Evolutionary conservation across 2,888 invertebrate species (phyloP), one percentile per base, ranked within the genome.

Genomic region (Leptinotarsa rubiginosa): DNA sequence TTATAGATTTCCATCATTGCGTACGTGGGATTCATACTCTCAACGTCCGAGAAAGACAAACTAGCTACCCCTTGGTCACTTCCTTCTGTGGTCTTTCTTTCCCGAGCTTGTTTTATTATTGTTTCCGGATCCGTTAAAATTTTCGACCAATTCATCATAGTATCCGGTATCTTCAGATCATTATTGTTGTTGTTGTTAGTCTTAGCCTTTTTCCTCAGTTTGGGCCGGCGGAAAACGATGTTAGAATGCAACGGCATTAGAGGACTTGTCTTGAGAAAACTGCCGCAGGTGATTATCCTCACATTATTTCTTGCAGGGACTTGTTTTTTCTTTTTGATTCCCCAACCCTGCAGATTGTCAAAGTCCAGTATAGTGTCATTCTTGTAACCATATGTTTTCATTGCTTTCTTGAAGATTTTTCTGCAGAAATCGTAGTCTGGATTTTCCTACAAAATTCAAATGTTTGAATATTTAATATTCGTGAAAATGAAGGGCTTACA

Each of bases 341-440:
- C 65, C 89, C 88, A 86, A 84, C 88, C 68, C 85, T 85, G 70
- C 84, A 80, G 56, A 78, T 86, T 86, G 62, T 87, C 85, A 81
- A 92, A 90, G 83, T 90, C 91, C 41, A 87, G 82, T 47, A 75
- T 75, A 16, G 78, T 74, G 74, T 86, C 84, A 67, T 87, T 80
- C 70, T 85, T 85, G 75, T 85, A 88, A 62, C 91, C 92, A 78
- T 90, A 90, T 73, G 91, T 90, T 62, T 89, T 86, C 54, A 95
- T 88, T 79, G 93, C 94, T 75, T 90, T 90, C 79, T 88, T 89
- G 81, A 96, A 93, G 50, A 96, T 86, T 78, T 89, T 90, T 80
- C 92, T 91, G 82, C 93, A 93, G 78, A 91, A 92, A 22, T 91
- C 90, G 86, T 96, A 96, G 85, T 95, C 92, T 0, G 96, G 96